Conservation (phyloP, 2,113 vertebrate species). For the Monopterus albus region DNA sequence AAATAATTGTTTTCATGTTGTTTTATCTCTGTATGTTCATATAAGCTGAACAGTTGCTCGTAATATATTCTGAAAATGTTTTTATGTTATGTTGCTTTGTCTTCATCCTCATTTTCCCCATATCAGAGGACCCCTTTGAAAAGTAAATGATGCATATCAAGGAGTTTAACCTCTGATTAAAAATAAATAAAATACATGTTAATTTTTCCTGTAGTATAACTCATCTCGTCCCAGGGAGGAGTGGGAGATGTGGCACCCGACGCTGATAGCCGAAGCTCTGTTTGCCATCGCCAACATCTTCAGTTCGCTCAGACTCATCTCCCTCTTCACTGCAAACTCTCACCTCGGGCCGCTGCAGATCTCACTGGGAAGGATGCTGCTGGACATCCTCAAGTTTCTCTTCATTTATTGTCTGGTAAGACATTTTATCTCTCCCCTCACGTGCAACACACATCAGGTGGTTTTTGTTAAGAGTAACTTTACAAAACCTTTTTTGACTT, state of each 20-base stretch:
- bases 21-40: no score
- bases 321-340: slow-evolving; percentile 96
- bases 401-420: slow-evolving; percentile 90
- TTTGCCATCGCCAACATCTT: slow-evolving; percentile 98
- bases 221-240: slow-evolving; percentile 94
- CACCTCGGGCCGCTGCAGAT: slow-evolving; percentile 97
- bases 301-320: slow-evolving; percentile 94
- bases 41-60: no score
- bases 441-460: no score
- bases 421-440: not conserved
- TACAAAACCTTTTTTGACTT: not conserved
- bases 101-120: no score
- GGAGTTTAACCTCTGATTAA: no score
- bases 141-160: no score
- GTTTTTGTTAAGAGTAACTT: no score
- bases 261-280: slow-evolving; percentile 94
- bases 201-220: slow-evolving; percentile 86
- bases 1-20: no score
- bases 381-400: slow-evolving; percentile 98
- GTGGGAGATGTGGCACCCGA: slow-evolving; percentile 99
- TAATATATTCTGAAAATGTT: no score
- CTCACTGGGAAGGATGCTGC: slow-evolving; percentile 94
- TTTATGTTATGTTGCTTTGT: no score
- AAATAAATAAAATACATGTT: no score
- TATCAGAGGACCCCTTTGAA: no score